Evolutionary conservation across 2,797 vertebrate species (phyloP).

Genomic region (Thalassophryne amazonica): DNA sequence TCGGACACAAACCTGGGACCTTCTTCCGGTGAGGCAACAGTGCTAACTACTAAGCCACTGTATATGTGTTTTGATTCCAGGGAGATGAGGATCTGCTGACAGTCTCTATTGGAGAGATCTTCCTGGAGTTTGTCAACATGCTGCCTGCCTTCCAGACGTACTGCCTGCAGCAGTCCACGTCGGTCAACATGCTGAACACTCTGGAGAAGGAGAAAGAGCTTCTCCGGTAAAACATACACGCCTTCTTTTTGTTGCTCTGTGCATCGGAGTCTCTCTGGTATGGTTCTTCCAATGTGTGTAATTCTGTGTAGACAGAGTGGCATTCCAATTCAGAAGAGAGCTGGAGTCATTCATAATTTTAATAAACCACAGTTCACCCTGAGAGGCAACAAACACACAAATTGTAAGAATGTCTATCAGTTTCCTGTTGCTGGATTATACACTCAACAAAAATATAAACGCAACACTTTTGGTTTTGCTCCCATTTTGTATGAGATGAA

Average conservation of each 20-base stretch:
- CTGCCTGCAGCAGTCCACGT: conserved; percentile 90
- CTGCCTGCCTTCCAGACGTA: conserved; percentile 95
- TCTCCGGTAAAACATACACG: conserved; percentile 77
- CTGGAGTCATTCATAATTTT: conserved; percentile 58
- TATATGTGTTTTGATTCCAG: conserved; percentile 64
- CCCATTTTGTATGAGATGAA: no score
- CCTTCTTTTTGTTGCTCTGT: not conserved
- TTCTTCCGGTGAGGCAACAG: no score
- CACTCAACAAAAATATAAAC: no score
- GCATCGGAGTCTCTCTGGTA: conserved; percentile 14
- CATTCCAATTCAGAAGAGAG: conserved; percentile 64
- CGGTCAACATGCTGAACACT: conserved; percentile 87
- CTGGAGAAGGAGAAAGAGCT: conserved; percentile 94
- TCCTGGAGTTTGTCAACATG: conserved; percentile 94
- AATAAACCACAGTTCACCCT: conserved; percentile 30
- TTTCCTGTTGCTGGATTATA: no score
- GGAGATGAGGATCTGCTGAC: conserved; percentile 89
- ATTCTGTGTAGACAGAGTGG: conserved; percentile 52
- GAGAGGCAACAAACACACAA: conserved; percentile 9
- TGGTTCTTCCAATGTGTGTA: conserved; percentile 42
- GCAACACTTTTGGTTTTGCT: no score
- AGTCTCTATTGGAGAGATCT: conserved; percentile 90
- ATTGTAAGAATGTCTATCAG: not conserved
- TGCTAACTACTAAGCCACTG: no score
- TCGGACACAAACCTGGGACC: no score